Base-by-base conservation (phyloP, 2,888 invertebrate genomes). In the Acronicta leporina region DNA sequence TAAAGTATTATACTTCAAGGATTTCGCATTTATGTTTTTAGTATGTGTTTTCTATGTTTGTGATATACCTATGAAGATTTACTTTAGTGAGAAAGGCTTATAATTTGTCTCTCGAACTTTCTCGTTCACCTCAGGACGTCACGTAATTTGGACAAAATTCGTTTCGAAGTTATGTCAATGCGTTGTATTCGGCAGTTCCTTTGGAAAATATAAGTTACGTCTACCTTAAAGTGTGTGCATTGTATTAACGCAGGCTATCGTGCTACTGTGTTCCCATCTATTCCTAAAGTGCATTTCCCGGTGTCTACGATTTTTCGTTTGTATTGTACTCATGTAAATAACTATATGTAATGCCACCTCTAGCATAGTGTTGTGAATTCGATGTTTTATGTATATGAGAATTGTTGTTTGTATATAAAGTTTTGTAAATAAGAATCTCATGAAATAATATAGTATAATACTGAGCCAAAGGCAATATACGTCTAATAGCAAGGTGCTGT, bases 381-480 rank as follows among this genome's bases (percentile, higher is more conserved):
- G 57, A 63, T 50, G 56, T 64, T 68, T 52, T 63, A 67, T 74
- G 63, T 72, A 75, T 66, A 72, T 74, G 63, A 77, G 65, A 57
- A 70, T 56, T 77, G 75, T 74, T 80, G 70, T 82, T 69, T 75
- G 73, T 82, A 81, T 82, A 82, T 83, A 83, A 79, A 78, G 78
- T 77, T 85, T 75, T 87, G 83, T 86, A 84, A 82, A 87, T 86
- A 81, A 81, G 89, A 91, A 91, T 90, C 89, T 91, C 91, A 80
- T 79, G 55, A 48, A 64, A 42, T 72, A 78, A 69, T 64, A 57
- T 68, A 75, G 69, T 79, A 77, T 82, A 82, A 86, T 86, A 85
- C 83, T 90, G 86, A 91, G 92, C 92, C 92, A 92, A 92, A 93
- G 93, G 92, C 92, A 88, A 85, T 85, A 82, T 83, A 87, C 86